These are phyloP conservation scores for Zoroaster sp. DNA, from an alignment of 53 echinoderm and acorn worm species.

Conservation along the genomic window DNA sequence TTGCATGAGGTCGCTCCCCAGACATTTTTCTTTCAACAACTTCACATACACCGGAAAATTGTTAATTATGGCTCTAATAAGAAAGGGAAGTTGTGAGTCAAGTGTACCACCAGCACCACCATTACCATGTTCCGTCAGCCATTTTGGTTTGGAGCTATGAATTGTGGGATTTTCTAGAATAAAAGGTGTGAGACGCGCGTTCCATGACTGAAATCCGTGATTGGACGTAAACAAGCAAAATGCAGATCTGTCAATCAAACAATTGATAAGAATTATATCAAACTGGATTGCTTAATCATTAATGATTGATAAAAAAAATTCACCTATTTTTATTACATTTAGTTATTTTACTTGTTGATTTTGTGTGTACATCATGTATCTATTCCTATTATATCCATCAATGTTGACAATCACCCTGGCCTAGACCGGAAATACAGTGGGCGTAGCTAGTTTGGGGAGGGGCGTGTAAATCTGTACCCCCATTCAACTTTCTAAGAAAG, in stretches of 20 bases:
- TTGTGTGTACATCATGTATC: no score
- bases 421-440: no score
- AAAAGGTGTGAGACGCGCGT: constrained; percentile 28
- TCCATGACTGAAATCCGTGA: neutral
- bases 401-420: no score
- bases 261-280: no score
- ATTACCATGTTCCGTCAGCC: constrained; percentile 4
- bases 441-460: no score
- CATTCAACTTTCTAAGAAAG: no score
- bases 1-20: constrained; percentile 67
- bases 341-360: no score
- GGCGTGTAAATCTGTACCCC: no score
- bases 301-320: no score
- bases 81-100: constrained; percentile 36
- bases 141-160: constrained; percentile 21
- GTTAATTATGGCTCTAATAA: constrained; percentile 21
- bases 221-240: neutral
- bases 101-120: neutral
- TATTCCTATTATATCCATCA: no score
- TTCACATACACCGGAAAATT: constrained; percentile 23
- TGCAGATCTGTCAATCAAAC: neutral
- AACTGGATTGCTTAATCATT: no score
- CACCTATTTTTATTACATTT: no score
- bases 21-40: constrained; percentile 29
- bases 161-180: constrained; percentile 10